These are phyloP conservation scores for Actinia tenebrosa DNA, from an alignment of 64 coral and sea anemone genomes.

Conservation along the genomic window DNA sequence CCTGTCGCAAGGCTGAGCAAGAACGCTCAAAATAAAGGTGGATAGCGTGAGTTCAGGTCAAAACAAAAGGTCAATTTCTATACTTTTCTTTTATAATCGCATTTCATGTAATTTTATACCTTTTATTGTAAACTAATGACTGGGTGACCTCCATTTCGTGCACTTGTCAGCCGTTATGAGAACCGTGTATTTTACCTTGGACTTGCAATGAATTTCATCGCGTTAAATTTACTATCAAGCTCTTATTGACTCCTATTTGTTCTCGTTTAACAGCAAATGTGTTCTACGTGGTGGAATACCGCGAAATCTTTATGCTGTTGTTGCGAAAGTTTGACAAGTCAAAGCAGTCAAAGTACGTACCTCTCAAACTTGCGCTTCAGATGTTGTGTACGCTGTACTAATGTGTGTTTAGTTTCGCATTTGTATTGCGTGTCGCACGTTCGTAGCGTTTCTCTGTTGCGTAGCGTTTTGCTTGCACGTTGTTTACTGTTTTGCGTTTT, in stretches of 20 bases:
- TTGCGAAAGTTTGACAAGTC: conserved; percentile 79
- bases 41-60: no score
- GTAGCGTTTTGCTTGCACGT: background rate
- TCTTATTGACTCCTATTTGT: background rate
- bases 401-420: background rate
- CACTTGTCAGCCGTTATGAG: no score
- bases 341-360: conserved; percentile 84
- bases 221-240: background rate
- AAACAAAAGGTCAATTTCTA: no score
- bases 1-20: no score
- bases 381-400: background rate
- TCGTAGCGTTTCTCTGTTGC: background rate
- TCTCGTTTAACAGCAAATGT: conserved; percentile 64
- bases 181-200: no score
- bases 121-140: no score
- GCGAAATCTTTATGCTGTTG: conserved; percentile 79
- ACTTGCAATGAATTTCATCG: background rate
- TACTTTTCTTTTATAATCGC: no score
- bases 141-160: no score
- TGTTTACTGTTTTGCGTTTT: background rate
- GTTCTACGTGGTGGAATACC: conserved; percentile 89
- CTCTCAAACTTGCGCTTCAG: background rate
- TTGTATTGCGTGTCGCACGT: background rate
- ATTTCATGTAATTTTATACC: background rate
- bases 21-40: no score